Conservation (phyloP, 1,140 invertebrate genomes). For the Phenacoccus solenopsis region DNA sequence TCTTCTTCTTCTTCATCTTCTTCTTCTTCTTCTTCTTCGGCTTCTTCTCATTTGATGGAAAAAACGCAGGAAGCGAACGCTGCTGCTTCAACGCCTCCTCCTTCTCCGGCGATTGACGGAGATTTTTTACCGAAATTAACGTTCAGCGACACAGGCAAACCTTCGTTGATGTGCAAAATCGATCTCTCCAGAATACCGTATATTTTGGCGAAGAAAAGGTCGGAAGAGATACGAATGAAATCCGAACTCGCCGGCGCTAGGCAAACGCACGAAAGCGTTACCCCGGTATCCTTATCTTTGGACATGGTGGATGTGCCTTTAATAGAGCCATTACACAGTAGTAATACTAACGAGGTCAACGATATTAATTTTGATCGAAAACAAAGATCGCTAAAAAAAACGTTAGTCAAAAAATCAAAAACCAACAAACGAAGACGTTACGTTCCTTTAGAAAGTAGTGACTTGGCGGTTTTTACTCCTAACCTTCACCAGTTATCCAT, state of each 20-base stretch:
- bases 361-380: not conserved
- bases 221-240: constrained; percentile 37
- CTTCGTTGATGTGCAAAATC: constrained; percentile 35
- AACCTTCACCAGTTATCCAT: too few species aligned
- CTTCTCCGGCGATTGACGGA: too few species aligned
- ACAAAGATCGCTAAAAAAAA: not conserved
- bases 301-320: not conserved
- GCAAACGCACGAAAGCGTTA: constrained; percentile 31
- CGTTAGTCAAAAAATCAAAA: not conserved
- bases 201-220: constrained; percentile 29
- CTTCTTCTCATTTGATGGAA: too few species aligned
- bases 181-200: constrained; percentile 33
- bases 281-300: constrained; percentile 22
- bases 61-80: too few species aligned
- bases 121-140: constrained; percentile 29
- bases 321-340: not conserved
- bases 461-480: not conserved
- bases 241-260: constrained; percentile 42
- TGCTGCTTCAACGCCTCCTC: too few species aligned
- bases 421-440: not conserved
- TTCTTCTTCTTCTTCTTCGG: too few species aligned
- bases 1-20: too few species aligned
- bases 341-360: too few species aligned
- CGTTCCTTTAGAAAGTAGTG: not conserved
- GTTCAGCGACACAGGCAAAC: constrained; percentile 31